Evolutionary conservation across 2,113 vertebrate species (phyloP).

Genomic region (Ovibos moschatus): DNA sequence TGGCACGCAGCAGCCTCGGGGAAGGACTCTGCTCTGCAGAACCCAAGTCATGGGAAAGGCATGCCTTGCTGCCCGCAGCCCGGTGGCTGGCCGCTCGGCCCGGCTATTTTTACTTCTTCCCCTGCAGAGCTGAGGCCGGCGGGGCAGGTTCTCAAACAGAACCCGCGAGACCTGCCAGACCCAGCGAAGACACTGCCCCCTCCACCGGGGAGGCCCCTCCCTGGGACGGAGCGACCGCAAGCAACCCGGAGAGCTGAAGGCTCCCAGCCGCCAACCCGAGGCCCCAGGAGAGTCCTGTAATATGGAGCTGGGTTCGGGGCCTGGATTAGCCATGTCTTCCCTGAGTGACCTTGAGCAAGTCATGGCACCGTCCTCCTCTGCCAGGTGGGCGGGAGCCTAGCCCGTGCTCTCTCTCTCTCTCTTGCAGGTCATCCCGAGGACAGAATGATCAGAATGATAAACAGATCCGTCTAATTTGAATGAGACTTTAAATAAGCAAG

Average conservation of each 20-base stretch:
- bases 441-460: not conserved
- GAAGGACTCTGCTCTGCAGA: not conserved
- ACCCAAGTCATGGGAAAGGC: slow-evolving; percentile 33
- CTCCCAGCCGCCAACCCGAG: not conserved
- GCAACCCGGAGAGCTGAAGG: not conserved
- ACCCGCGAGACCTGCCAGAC: not conserved
- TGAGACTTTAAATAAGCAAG: not conserved
- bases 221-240: not conserved
- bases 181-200: not conserved
- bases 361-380: not conserved
- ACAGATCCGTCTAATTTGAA: not conserved
- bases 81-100: not conserved
- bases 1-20: not conserved
- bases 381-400: not conserved
- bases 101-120: slow-evolving; percentile 29
- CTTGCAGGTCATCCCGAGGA: not conserved
- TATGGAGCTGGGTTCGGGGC: not conserved
- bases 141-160: not conserved
- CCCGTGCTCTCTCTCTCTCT: not conserved
- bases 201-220: not conserved
- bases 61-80: not conserved
- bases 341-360: not conserved
- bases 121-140: not conserved
- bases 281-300: not conserved
- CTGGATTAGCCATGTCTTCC: not conserved